Percentiles rank a stretch among this genome's conserved stretches.
Evolutionary conservation across 2,797 vertebrate genomes (phyloP).

Genomic region (Sebastes reedi): DNA sequence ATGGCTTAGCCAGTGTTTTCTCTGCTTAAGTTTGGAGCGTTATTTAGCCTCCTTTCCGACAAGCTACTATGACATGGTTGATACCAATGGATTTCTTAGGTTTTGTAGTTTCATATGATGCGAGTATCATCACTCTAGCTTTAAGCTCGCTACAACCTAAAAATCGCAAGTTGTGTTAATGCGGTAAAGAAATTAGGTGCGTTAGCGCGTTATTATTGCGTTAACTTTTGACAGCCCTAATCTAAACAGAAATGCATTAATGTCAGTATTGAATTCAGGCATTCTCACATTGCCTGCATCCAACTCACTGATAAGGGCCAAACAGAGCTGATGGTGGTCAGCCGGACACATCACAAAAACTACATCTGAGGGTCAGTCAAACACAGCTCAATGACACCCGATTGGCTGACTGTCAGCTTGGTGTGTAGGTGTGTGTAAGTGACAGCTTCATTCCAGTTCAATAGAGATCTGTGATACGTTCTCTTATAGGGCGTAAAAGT

Average conservation of each 20-base stretch:
- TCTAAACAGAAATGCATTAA: background rate
- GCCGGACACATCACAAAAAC: background rate
- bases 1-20: too few species aligned
- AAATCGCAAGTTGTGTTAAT: too few species aligned
- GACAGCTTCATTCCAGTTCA: slow-evolving; percentile 6
- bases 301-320: background rate
- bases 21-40: too few species aligned
- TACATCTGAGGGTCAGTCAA: background rate
- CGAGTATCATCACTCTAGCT: too few species aligned
- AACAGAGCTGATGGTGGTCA: background rate
- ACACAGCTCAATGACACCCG: background rate
- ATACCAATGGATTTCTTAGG: too few species aligned
- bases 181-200: too few species aligned
- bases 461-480: slow-evolving; percentile 1
- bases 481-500: background rate
- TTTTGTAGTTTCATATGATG: too few species aligned
- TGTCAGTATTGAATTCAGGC: background rate
- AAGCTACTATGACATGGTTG: too few species aligned
- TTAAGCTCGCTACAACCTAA: too few species aligned
- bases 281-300: background rate
- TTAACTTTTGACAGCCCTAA: too few species aligned
- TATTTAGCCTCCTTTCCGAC: too few species aligned
- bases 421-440: background rate
- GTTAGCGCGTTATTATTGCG: too few species aligned
- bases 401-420: background rate